Conservation (phyloP, 1,140 invertebrate genomes). For the Wasmannia auropunctata region DNA sequence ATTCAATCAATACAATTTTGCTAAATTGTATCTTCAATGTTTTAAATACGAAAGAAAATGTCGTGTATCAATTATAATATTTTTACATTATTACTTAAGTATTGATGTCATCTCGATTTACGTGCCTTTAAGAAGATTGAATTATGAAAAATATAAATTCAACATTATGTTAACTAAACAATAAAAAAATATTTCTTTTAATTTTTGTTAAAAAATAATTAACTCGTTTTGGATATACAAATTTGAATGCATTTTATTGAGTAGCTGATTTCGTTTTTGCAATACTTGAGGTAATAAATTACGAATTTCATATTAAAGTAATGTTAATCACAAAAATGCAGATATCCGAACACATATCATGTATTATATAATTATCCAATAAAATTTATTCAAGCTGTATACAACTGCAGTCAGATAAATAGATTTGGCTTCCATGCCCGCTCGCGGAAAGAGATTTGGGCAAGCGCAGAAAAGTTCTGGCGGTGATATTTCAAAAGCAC, state of each 20-base stretch:
- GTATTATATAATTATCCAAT: neutral
- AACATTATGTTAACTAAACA: neutral
- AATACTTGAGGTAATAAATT: neutral
- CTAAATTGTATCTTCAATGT: neutral
- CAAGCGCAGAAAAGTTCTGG: slow-evolving; percentile 25
- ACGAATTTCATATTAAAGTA: neutral
- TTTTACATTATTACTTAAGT: neutral
- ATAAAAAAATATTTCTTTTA: neutral
- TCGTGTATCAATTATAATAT: neutral
- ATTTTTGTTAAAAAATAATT: neutral
- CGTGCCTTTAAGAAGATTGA: neutral
- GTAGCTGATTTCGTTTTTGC: neutral
- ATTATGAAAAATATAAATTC: neutral
- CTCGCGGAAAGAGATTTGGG: neutral
- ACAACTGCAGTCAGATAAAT: neutral
- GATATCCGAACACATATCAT: neutral
- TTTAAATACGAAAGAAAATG: neutral
- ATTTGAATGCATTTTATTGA: neutral
- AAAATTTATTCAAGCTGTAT: slow-evolving; percentile 1
- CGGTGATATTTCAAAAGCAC: slow-evolving; percentile 59
- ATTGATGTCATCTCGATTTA: neutral
- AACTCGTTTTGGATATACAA: neutral
- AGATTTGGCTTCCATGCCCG: slow-evolving; percentile 22
- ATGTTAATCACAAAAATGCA: neutral
- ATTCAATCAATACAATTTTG: neutral